Evolutionary conservation across 2,888 invertebrate genomes (phyloP).

Genomic region (Pollenia angustigena): DNA sequence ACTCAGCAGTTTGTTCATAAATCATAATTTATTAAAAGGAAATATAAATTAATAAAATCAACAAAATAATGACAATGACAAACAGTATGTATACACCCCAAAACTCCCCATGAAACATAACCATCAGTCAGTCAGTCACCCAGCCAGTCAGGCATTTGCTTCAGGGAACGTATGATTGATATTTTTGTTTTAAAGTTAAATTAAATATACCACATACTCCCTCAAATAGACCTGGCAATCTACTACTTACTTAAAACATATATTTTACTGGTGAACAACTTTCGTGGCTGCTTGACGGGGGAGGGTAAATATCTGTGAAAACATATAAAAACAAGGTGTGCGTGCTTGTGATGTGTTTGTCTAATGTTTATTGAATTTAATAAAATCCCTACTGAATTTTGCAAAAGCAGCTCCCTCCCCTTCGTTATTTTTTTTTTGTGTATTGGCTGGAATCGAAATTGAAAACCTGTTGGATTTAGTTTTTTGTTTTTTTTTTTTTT

Average conservation of each 20-base stretch:
- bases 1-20: not conserved
- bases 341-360: not conserved
- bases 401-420: not conserved
- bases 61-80: not conserved
- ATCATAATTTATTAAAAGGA: not conserved
- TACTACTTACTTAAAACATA: too few relatives aligned
- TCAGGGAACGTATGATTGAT: conserved; percentile 1
- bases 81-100: too few relatives aligned
- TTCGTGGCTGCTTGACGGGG: not conserved
- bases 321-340: too few relatives aligned
- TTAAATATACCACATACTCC: not conserved
- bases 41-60: not conserved
- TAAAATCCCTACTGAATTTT: not conserved
- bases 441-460: not conserved
- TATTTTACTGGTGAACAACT: too few relatives aligned
- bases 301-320: too few relatives aligned
- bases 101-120: too few relatives aligned
- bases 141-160: too few relatives aligned
- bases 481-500: not conserved
- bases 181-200: not conserved
- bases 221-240: not conserved
- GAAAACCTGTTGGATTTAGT: conserved; percentile 4
- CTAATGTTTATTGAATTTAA: conserved; percentile 6
- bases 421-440: not conserved
- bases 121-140: too few relatives aligned